phyloP scores from a whole-genome alignment of 2,797 vertebrate genomes.

The Chloroceryle inda region DNA sequence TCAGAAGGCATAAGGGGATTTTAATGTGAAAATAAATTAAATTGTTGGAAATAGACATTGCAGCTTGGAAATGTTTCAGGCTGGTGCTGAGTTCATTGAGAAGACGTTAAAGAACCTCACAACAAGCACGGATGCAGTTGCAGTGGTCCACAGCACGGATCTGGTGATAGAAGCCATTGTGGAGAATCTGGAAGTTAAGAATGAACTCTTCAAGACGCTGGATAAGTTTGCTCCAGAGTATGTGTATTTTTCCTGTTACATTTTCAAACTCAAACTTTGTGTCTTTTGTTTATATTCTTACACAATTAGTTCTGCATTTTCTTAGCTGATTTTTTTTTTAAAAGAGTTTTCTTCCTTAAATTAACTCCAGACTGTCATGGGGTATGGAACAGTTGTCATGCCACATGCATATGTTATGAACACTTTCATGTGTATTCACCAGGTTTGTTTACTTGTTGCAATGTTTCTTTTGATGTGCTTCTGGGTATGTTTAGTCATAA shows the following conservation, averaged over 20 bases:
- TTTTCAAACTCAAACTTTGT: background rate
- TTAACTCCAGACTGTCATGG: background rate
- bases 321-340: background rate
- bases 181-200: conserved; percentile 92
- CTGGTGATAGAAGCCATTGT: conserved; percentile 96
- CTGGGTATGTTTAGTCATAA: background rate
- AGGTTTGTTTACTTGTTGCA: background rate
- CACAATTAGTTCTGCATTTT: background rate
- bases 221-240: conserved; percentile 94
- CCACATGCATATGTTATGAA: background rate
- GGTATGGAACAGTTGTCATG: background rate
- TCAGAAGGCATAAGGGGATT: background rate
- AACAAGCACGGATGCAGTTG: conserved; percentile 85
- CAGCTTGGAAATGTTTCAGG: conserved; percentile 78
- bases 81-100: conserved; percentile 88
- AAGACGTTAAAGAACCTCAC: conserved; percentile 89
- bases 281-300: background rate
- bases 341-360: background rate
- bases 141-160: conserved; percentile 87
- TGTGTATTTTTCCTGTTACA: conserved; percentile 13
- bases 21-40: background rate
- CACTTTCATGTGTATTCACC: background rate
- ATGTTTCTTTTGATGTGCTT: background rate
- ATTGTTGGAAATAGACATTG: background rate
- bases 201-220: conserved; percentile 88